Evolutionary conservation across 1,140 invertebrate genomes (phyloP).

Genomic region (Thaumatotibia leucotreta): DNA sequence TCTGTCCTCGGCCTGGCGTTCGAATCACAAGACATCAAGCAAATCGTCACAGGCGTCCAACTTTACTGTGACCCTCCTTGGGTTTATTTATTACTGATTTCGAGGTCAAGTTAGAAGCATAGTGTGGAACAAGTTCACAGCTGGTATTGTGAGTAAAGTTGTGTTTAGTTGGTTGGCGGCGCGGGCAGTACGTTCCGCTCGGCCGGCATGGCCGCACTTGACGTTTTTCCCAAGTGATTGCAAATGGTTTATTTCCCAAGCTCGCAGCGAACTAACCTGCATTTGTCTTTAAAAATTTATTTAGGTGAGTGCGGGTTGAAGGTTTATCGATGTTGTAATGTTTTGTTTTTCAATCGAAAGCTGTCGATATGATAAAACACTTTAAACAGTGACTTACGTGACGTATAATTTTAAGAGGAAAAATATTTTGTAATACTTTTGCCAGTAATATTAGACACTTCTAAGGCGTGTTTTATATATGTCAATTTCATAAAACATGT

Average conservation of each 20-base stretch:
- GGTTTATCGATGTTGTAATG: neutral
- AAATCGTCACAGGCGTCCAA: neutral
- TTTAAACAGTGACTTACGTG: too few species aligned
- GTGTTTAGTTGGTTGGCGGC: neutral
- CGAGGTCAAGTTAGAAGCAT: neutral
- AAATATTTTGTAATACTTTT: too few species aligned
- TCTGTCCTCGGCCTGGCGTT: neutral
- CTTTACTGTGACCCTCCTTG: neutral
- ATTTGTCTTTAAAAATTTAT: neutral
- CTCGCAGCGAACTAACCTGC: neutral
- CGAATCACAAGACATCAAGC: neutral
- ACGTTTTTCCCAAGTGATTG: constrained; percentile 6
- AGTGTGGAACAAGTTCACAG: neutral
- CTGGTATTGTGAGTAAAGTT: neutral
- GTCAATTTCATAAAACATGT: too few species aligned
- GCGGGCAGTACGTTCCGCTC: neutral
- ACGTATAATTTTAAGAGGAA: too few species aligned
- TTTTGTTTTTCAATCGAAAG: neutral
- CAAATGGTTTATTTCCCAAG: constrained; percentile 12
- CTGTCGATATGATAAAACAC: too few species aligned
- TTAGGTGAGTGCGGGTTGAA: neutral
- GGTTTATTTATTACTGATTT: neutral
- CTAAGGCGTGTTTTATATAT: too few species aligned
- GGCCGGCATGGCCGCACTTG: constrained; percentile 1
- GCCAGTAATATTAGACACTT: too few species aligned